Percentiles rank a stretch among this genome's conserved stretches.
Evolutionary conservation across 2,113 vertebrate genomes (phyloP).

Genomic region (Uropsilus gracilis): DNA sequence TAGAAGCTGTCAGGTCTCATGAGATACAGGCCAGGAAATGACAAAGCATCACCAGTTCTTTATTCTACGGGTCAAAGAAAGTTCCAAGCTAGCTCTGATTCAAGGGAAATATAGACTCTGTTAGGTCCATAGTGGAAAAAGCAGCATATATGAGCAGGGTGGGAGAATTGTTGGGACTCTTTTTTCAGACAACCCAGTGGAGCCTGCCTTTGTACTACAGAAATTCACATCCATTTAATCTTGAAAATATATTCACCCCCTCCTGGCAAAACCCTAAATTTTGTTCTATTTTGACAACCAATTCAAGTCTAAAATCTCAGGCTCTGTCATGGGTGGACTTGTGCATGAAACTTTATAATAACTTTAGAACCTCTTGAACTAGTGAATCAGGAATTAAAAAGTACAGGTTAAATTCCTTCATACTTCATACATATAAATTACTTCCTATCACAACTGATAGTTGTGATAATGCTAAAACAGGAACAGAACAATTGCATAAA

Average conservation of each 20-base stretch:
- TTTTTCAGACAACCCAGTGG: neutral
- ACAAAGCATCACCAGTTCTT: neutral
- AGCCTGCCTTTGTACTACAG: neutral
- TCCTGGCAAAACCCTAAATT: neutral
- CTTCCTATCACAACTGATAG: accelerated
- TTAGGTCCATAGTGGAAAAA: neutral
- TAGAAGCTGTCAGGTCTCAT: neutral
- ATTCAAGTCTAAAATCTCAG: neutral
- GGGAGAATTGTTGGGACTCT: too few relatives aligned
- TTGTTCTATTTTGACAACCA: neutral
- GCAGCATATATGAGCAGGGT: accelerated
- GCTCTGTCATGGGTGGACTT: neutral
- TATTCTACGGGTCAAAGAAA: neutral
- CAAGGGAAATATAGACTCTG: neutral
- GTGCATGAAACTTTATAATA: neutral
- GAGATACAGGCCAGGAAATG: neutral
- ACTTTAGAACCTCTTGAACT: neutral
- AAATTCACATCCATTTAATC: neutral
- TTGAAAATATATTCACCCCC: neutral
- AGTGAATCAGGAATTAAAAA: neutral
- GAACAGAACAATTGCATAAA: neutral
- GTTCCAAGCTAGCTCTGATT: too few relatives aligned
- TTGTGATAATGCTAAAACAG: neutral
- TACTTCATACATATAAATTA: too few relatives aligned
- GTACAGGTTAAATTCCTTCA: neutral